Evolutionary conservation across 64 coral and sea anemone species (phyloP), one percentile per base, ranked within the genome.

Genomic region (Stichodactyla helianthus): DNA sequence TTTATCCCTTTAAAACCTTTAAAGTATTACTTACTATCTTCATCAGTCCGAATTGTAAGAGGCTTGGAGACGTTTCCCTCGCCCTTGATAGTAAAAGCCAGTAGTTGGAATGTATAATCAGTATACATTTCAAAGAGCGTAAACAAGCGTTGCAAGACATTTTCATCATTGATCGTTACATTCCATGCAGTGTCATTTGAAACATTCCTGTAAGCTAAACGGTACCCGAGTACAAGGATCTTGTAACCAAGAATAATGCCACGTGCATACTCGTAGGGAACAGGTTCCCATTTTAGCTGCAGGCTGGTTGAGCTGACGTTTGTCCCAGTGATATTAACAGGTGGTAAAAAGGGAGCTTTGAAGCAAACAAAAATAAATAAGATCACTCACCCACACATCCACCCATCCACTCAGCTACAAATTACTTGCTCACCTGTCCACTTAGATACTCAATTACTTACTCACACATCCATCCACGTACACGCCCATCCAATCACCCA

Each of bases 201-300:
- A 28, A 31, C 11, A 55, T 17, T 62, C 22, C 11, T 60, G 17
- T 84, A 84, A 10, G 23, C 55, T 8, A 60, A 2, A 14, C 27
- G 7, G 27, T 55, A 58, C 17, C 25, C 53, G 10, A 84, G 55
- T 59, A 27, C 25, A 19, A 53, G 16, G 19, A 84, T 84, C 27
- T 55, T 84, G 55, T 62, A 84, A n/a, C 56, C 55, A 28, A 84
- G 56, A 53, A 84, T 84, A 2, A 84, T 58, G 20, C 83, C 83
- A 31, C 53, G 44, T 17, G 59, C 83, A 23, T 60, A 54, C 23
- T 84, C 83, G 55, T 84, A 84, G 1, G 83, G 83, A 60, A 84
- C 83, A 28, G 19, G 17, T 13, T 63, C 27, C 83, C 83, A 84
- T 17, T 58, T 27, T 11, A 84, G 56, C 61, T 13, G 54, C 0